A percentile compares a stretch with the other conserved stretches of the same genome.
Conservation (phyloP, 1,140 invertebrate genomes). For the Heliconius hewitsoni region DNA sequence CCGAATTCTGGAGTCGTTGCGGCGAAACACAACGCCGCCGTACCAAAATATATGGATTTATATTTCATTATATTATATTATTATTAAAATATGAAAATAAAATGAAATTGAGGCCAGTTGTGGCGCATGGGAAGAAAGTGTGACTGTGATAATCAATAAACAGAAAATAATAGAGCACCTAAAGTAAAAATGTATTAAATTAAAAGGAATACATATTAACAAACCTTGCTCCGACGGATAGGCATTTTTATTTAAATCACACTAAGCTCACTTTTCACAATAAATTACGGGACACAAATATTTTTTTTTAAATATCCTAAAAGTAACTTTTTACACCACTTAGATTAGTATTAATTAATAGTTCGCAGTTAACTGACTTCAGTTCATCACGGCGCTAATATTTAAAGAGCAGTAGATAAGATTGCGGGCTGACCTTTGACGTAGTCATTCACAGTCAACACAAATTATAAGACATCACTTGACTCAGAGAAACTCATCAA, state of each 20-base stretch:
- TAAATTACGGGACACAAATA: slow-evolving; percentile 20
- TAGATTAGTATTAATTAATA: slow-evolving; percentile 42
- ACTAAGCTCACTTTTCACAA: slow-evolving; percentile 45
- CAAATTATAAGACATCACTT: slow-evolving; percentile 68
- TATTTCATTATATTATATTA: too few species aligned
- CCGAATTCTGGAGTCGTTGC: too few species aligned
- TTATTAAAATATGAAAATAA: too few species aligned
- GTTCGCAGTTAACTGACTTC: slow-evolving; percentile 71
- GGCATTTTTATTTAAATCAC: slow-evolving; percentile 61
- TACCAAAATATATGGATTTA: too few species aligned
- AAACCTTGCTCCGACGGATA: slow-evolving; percentile 71
- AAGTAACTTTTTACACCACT: slow-evolving; percentile 23
- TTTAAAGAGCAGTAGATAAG: slow-evolving; percentile 77
- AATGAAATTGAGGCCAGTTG: too few species aligned
- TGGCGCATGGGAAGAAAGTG: too few species aligned
- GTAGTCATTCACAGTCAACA: slow-evolving; percentile 73
- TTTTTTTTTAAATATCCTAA: slow-evolving; percentile 18
- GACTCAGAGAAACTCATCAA: slow-evolving; percentile 62
- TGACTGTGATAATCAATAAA: too few species aligned
- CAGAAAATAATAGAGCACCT: not conserved
- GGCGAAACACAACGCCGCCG: too few species aligned
- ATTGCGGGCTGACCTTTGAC: slow-evolving; percentile 73
- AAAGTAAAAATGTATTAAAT: not conserved
- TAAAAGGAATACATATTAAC: slow-evolving; percentile 6
- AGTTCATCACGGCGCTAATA: slow-evolving; percentile 71